phyloP scores from a whole-genome alignment of 2,888 invertebrate genomes.

The Limnephilus rhombicus region DNA sequence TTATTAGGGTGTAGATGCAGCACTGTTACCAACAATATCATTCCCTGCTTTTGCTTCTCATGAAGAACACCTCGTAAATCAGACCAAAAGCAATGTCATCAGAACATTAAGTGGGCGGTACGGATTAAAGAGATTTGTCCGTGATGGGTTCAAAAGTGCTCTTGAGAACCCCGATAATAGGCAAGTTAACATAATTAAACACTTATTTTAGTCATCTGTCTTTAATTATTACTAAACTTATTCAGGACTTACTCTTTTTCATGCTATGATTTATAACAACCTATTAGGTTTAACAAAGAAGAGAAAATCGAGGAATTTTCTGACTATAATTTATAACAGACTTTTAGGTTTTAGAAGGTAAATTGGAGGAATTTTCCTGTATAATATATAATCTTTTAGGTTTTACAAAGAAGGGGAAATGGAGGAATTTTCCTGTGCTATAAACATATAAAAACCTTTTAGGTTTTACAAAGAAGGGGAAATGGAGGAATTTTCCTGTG shows the following conservation, averaged over 20 bases:
- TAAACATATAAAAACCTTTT: background rate
- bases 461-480: conserved; percentile 95
- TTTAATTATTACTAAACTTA: background rate
- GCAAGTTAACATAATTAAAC: conserved; percentile 67
- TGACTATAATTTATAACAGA: too few relatives aligned
- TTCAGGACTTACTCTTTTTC: conserved; percentile 62
- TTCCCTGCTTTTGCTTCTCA: conserved; percentile 99
- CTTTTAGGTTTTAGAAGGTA: conserved; percentile 78
- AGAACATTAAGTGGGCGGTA: conserved; percentile 90
- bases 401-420: conserved; percentile 95
- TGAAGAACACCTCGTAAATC: conserved; percentile 91
- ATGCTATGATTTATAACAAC: background rate
- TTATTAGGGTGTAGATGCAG: conserved; percentile 93
- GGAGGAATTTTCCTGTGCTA: conserved; percentile 83
- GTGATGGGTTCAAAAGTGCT: conserved; percentile 95
- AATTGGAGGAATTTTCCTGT: conserved; percentile 89
- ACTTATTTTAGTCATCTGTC: background rate
- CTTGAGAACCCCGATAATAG: conserved; percentile 88
- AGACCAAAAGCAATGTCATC: conserved; percentile 91
- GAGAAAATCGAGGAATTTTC: conserved; percentile 95
- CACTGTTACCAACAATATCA: conserved; percentile 94
- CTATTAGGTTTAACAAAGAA: conserved; percentile 86
- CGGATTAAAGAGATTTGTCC: conserved; percentile 95
- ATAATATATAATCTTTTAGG: conserved; percentile 69
- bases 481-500: conserved; percentile 87